Conservation (phyloP, 2,113 vertebrate genomes). For the Marmota monax region DNA sequence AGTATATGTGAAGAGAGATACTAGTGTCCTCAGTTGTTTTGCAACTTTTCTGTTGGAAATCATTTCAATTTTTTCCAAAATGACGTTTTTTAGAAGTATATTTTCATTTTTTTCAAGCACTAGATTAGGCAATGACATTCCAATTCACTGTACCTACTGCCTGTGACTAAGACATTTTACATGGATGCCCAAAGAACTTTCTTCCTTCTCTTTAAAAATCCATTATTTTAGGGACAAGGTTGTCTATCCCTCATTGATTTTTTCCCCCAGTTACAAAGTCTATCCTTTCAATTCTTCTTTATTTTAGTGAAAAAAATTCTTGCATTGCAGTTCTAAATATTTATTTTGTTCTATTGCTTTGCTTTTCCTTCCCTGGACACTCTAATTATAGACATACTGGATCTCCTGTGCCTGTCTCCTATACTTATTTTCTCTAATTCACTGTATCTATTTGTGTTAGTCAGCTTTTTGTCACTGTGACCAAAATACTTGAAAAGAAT, state of each 20-base stretch:
- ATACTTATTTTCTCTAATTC: not conserved
- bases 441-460: not conserved
- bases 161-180: not conserved
- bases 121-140: not conserved
- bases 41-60: not conserved
- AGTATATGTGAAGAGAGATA: not conserved
- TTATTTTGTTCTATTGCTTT: not conserved
- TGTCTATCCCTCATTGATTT: not conserved
- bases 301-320: not conserved
- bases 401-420: not conserved
- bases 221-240: not conserved
- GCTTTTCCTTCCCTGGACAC: not conserved
- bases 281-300: not conserved
- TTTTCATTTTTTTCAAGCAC: not conserved
- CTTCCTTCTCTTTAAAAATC: not conserved
- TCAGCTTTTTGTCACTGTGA: too few species aligned
- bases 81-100: not conserved
- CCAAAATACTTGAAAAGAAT: too few species aligned
- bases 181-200: not conserved
- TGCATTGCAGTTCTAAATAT: not conserved
- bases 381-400: not conserved
- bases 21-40: not conserved
- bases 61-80: not conserved
- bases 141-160: not conserved
- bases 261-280: not conserved